These are phyloP conservation scores for Bostrychus sinensis DNA, from an alignment of 2,113 vertebrate genomes.

Conservation along the genomic window DNA sequence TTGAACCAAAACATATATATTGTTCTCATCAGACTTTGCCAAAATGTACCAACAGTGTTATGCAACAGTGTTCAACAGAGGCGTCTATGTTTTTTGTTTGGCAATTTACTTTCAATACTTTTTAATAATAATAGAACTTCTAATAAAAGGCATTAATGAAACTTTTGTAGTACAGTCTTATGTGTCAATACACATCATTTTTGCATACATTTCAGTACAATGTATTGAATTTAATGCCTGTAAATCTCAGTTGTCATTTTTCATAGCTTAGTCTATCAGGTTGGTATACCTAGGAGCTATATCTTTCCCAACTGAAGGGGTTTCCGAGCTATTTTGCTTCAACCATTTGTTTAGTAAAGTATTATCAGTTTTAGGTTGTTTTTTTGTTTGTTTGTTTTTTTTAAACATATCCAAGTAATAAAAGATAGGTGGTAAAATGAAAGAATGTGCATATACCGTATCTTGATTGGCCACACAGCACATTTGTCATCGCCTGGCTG, in stretches of 20 bases:
- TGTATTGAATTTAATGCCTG: background rate
- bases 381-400: too few relatives aligned
- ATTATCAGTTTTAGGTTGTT: too few relatives aligned
- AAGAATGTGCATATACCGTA: too few relatives aligned
- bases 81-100: conserved; percentile 24
- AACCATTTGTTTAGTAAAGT: too few relatives aligned
- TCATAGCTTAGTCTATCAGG: too few relatives aligned
- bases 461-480: too few relatives aligned
- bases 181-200: background rate
- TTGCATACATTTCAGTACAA: background rate
- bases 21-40: conserved; percentile 18
- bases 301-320: too few relatives aligned
- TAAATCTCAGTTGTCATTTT: background rate
- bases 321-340: too few relatives aligned
- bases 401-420: too few relatives aligned
- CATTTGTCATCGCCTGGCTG: too few relatives aligned
- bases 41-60: conserved; percentile 32
- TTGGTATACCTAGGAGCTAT: too few relatives aligned
- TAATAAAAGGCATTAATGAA: conserved; percentile 63
- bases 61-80: conserved; percentile 9
- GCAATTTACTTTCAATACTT: conserved; percentile 44
- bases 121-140: conserved; percentile 33
- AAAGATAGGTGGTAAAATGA: too few relatives aligned
- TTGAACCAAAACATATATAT: conserved; percentile 20
- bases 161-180: background rate